Percentiles rank a stretch among this genome's conserved stretches.
phyloP scores from a whole-genome alignment of 2,113 vertebrate genomes.

The Crocuta crocuta region DNA sequence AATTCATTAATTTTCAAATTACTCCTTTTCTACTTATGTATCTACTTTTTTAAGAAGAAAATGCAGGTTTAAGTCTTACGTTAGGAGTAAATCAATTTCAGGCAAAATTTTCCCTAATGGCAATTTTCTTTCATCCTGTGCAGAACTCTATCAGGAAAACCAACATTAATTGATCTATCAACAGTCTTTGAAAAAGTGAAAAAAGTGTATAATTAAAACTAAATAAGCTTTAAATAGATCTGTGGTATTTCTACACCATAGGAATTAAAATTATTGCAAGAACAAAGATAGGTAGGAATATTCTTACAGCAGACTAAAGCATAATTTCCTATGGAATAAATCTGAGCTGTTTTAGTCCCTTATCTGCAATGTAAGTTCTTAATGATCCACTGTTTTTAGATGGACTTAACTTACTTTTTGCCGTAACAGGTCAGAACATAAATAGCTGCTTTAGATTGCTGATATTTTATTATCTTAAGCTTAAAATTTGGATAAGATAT shows the following conservation, averaged over 20 bases:
- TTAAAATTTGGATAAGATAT: conserved; percentile 28
- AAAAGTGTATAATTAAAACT: conserved; percentile 23
- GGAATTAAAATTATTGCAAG: not conserved
- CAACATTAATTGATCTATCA: not conserved
- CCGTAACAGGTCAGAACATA: not conserved
- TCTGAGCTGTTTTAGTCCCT: not conserved
- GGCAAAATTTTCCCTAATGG: not conserved
- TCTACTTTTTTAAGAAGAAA: not conserved
- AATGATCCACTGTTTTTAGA: not conserved
- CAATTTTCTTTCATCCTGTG: not conserved
- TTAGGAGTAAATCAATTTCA: not conserved
- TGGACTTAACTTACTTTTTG: not conserved
- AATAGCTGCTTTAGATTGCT: not conserved
- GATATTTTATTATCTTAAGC: not conserved
- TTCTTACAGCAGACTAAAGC: not conserved
- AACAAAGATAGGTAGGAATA: not conserved
- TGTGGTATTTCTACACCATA: conserved; percentile 7
- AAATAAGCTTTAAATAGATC: conserved; percentile 9
- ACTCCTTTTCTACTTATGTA: not conserved
- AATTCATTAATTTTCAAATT: not conserved
- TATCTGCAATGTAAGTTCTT: not conserved
- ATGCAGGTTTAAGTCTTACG: not conserved
- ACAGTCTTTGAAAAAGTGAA: not conserved
- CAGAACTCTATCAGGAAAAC: not conserved
- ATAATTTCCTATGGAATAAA: not conserved